Base-by-base conservation (phyloP, 92 coral and sea anemone species). In the Galaxea fascicularis region DNA sequence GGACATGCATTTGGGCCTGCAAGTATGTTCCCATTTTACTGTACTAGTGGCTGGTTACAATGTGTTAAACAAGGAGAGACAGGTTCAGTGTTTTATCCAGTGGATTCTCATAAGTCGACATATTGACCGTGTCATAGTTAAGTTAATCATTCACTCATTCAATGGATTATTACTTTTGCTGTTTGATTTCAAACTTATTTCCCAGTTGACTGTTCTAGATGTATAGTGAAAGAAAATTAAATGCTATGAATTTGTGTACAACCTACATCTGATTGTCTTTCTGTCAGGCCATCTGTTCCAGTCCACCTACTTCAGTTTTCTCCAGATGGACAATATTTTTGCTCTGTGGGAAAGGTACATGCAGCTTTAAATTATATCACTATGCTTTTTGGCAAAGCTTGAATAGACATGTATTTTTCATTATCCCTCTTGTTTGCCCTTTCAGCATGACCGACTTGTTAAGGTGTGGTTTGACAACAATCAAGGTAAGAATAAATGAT, bases 281-380 rank as follows among this genome's bases (percentile, higher is more conserved):
- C 45, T 39, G 15, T 78, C 81, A 94, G 95, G 84, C 95, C 99
- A 18, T 85, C 99, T n/a, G 87, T 88, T 21, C 94, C 99, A 27
- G 90, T 96, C 29, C 90, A 92, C 76, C 46, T 92, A 53, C 84
- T 96, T 3, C 93, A 84, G 82, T 96, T 94, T 84, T 96, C 99
- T 9, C 94, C 99, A 4, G 98, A 94, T 87, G 97, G 99, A 1
- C 93, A 92, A 44, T 96, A 89, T 58, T 96, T 96, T 86, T 98
- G 95, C 35, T 94, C 99, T 17, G 84, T 93, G 82, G 99, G 99
- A 59, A 96, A 96, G 99, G 98, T 94, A 78, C 49, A n/a, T n/a
- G n/a, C n/a, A n/a, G n/a, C n/a, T n/a, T n/a, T n/a, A n/a, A n/a
- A n/a, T n/a, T n/a, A n/a, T n/a, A n/a, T n/a, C n/a, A n/a, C n/a